These are phyloP conservation scores for Stenodera caucasica DNA, from an alignment of 2,888 invertebrate species.

Conservation along the genomic window DNA sequence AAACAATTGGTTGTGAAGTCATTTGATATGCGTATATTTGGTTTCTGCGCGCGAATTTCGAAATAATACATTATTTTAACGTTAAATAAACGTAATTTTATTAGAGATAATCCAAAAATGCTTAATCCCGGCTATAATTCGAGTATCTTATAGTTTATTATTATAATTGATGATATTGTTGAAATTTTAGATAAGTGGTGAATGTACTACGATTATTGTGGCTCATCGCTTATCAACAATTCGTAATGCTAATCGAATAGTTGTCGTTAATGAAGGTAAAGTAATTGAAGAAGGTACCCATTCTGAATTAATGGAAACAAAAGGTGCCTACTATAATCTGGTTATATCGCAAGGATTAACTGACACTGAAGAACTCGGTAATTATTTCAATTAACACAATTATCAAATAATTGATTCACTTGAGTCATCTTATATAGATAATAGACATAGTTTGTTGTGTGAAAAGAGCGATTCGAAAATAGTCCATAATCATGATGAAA, in stretches of 20 bases:
- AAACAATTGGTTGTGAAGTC: no score
- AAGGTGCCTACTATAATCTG: conserved; percentile 70
- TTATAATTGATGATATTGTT: neutral
- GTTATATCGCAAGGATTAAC: conserved; percentile 64
- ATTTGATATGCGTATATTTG: no score
- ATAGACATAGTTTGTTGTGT: no score
- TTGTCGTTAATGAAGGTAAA: conserved; percentile 69
- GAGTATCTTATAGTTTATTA: no score
- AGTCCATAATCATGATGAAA: conserved; percentile 3
- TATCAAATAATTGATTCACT: no score
- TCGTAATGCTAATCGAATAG: conserved; percentile 70
- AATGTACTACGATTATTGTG: conserved; percentile 77
- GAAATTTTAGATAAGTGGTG: conserved; percentile 64
- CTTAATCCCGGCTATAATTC: no score
- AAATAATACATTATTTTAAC: no score
- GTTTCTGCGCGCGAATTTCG: no score
- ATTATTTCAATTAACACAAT: neutral
- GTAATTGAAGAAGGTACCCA: conserved; percentile 74
- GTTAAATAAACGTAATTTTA: no score
- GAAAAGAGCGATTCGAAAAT: no score
- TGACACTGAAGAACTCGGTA: conserved; percentile 15
- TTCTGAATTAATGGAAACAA: conserved; percentile 65
- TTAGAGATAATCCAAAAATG: no score
- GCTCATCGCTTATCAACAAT: conserved; percentile 79
- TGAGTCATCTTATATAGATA: no score